Evolutionary conservation across 2,797 vertebrate species (phyloP).

Genomic region (Carapus acus): DNA sequence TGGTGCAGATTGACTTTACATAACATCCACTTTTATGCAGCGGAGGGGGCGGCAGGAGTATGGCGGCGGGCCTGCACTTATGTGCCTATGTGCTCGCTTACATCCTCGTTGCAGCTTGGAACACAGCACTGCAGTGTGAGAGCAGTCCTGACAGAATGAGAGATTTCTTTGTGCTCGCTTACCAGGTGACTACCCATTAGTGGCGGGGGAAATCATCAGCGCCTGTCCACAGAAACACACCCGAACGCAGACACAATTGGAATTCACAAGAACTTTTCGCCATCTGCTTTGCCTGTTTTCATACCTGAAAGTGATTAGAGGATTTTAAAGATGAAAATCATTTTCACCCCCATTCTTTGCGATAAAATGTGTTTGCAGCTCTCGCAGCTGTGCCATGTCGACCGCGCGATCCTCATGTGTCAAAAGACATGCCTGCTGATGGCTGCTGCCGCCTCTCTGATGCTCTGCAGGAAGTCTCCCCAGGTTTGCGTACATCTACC

Average conservation of each 20-base stretch:
- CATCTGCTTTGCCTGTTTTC: background rate
- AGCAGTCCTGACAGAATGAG: constrained; percentile 77
- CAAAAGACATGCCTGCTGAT: constrained; percentile 90
- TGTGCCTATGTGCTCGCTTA: constrained; percentile 35
- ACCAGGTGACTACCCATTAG: constrained; percentile 74
- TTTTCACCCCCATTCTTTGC: too few species aligned
- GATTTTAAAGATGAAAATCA: background rate
- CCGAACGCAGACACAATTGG: background rate
- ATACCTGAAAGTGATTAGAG: background rate
- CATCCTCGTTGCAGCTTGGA: constrained; percentile 81
- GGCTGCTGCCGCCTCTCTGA: constrained; percentile 80
- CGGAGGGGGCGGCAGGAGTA: too few species aligned
- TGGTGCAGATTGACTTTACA: too few species aligned
- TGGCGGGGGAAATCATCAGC: constrained; percentile 30
- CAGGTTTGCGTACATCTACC: constrained; percentile 60
- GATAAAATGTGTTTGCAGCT: constrained; percentile 70
- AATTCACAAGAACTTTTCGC: constrained; percentile 1
- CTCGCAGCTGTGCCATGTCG: constrained; percentile 80
- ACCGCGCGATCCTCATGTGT: constrained; percentile 78
- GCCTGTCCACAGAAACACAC: constrained; percentile 19
- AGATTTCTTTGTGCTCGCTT: constrained; percentile 87
- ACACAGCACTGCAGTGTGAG: constrained; percentile 80
- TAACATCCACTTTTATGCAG: too few species aligned
- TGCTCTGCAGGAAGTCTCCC: constrained; percentile 73
- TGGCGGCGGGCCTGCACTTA: too few species aligned